A percentile compares a stretch with the other conserved stretches of the same genome.
These are phyloP conservation scores for Drosophila birchii DNA, from an alignment of 2,888 invertebrate genomes.

Conservation along the genomic window DNA sequence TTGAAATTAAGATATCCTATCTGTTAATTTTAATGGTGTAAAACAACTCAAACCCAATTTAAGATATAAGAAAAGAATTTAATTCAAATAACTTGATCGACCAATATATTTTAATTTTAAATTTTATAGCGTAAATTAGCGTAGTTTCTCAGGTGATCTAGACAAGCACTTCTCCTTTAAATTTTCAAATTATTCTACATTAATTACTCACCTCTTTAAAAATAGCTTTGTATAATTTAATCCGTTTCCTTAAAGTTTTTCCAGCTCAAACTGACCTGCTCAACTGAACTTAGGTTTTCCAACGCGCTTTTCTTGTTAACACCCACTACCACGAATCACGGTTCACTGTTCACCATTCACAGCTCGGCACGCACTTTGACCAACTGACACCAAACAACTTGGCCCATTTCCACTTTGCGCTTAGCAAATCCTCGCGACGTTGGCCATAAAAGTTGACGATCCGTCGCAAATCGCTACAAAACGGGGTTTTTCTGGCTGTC, in stretches of 20 bases:
- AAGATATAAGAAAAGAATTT: too few species aligned
- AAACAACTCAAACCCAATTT: background rate
- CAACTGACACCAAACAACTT: slow-evolving; percentile 67
- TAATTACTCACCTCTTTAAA: slow-evolving; percentile 24
- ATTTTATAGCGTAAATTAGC: background rate
- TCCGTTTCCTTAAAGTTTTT: background rate
- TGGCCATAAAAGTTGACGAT: slow-evolving; percentile 69
- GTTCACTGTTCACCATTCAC: slow-evolving; percentile 25
- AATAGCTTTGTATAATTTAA: background rate
- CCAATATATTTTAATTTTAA: background rate
- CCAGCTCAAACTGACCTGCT: slow-evolving; percentile 59
- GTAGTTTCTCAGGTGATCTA: background rate
- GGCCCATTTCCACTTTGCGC: slow-evolving; percentile 61
- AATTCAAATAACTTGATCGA: background rate
- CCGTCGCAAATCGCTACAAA: slow-evolving; percentile 58
- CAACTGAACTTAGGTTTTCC: slow-evolving; percentile 32
- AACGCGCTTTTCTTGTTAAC: slow-evolving; percentile 15
- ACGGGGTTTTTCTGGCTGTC: slow-evolving; percentile 23
- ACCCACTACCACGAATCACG: slow-evolving; percentile 24
- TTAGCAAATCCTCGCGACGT: slow-evolving; percentile 53
- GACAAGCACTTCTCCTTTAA: background rate
- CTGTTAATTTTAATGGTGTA: too few species aligned
- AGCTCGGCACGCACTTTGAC: slow-evolving; percentile 66
- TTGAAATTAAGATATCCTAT: too few species aligned
- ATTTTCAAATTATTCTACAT: too few species aligned